Evolutionary conservation across 2,888 invertebrate species (phyloP).

Genomic region (Thereva nobilitata): DNA sequence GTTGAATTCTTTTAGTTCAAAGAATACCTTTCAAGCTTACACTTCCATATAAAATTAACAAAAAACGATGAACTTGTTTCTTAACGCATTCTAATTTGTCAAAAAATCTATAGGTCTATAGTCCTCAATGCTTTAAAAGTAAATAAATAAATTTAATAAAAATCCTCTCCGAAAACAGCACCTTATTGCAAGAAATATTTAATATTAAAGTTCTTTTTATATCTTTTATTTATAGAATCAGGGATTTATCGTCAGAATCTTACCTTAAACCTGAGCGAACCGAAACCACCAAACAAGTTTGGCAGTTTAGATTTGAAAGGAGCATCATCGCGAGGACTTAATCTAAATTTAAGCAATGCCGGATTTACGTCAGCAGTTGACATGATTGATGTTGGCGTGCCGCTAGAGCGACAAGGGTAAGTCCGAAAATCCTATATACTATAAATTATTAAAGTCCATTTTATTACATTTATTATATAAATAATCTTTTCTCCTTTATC

Average conservation of each 20-base stretch:
- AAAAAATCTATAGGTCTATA: too few species aligned
- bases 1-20: too few species aligned
- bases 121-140: too few species aligned
- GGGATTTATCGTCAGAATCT: constrained; percentile 69
- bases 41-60: too few species aligned
- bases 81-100: too few species aligned
- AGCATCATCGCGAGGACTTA: constrained; percentile 63
- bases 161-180: background rate
- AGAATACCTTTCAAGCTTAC: too few species aligned
- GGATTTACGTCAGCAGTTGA: constrained; percentile 67
- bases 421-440: constrained; percentile 46
- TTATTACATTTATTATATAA: background rate
- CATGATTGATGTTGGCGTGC: constrained; percentile 77
- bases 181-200: background rate
- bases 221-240: constrained; percentile 58
- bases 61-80: too few species aligned
- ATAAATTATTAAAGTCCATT: too few species aligned
- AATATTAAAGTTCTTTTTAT: background rate
- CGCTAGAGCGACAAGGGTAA: constrained; percentile 87
- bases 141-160: background rate
- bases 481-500: constrained; percentile 7
- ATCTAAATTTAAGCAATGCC: constrained; percentile 65
- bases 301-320: constrained; percentile 59
- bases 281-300: constrained; percentile 55
- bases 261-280: constrained; percentile 72